phyloP scores from a whole-genome alignment of 1,140 invertebrate genomes.

The Araneus ventricosus region DNA sequence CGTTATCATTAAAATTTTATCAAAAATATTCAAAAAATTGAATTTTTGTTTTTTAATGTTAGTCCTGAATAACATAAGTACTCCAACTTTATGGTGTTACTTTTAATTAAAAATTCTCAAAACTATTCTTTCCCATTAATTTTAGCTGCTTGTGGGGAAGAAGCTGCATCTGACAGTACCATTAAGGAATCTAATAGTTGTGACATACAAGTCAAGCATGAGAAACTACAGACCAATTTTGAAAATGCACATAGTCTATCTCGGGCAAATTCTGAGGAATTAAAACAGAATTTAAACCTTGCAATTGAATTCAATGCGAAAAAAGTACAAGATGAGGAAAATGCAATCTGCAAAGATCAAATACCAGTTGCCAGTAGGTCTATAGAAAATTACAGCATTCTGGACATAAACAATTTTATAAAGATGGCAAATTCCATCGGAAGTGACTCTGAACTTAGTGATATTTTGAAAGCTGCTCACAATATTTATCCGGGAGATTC shows the following conservation, averaged over 20 bases:
- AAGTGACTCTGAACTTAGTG: background rate
- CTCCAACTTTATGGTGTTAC: too few species aligned
- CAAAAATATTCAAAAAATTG: too few species aligned
- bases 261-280: background rate
- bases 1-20: too few species aligned
- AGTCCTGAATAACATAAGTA: too few species aligned
- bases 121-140: background rate
- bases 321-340: background rate
- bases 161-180: background rate
- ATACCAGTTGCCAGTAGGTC: background rate
- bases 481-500: background rate
- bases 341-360: background rate
- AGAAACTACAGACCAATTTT: background rate
- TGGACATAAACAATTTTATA: background rate
- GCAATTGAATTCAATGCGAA: background rate
- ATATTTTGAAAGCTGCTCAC: background rate
- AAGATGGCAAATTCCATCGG: background rate
- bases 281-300: background rate
- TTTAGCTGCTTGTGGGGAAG: background rate
- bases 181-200: background rate
- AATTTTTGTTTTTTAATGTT: too few species aligned
- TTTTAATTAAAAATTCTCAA: too few species aligned
- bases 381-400: slow-evolving; percentile 6
- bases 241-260: background rate
- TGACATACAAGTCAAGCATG: background rate